Base-by-base conservation (phyloP, 2,113 vertebrate genomes). In the Periophthalmodon schlosseri region DNA sequence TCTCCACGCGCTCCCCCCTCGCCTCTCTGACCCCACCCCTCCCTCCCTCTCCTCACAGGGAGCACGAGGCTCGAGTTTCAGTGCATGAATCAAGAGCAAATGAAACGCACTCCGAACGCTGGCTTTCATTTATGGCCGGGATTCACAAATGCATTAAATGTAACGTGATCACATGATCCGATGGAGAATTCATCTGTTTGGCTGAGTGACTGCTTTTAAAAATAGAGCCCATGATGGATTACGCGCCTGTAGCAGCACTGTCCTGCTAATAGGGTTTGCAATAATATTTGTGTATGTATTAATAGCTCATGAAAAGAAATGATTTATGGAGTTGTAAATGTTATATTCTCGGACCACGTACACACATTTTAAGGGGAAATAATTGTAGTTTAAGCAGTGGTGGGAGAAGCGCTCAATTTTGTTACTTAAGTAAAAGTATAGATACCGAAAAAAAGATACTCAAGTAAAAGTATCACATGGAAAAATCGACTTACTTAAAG, bases 51-150 rank as follows among this genome's bases (percentile, higher is more conserved):
- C 93, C 95, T 93, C 95, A 91, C 84, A 58, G 92, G 95, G 95
- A 96, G 95, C 94, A 95, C 95, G 95, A 76, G 94, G 93, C 88
- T 96, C 95, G 95, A 95, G 95, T 97, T 96, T 94, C 94, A 94
- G 92, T 90, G 80, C 93, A 95, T 95, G 95, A 96, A 98, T 97
- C 95, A 96, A 95, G 44, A 1, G 91, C 92, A 97, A 96, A 96
- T 95, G 93, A 96, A 97, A 96, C 95, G 95, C 95, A 93, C 95
- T 95, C 90, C 95, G 96, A 95, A 96, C 93, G 84, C 94, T 94
- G 94, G 92, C 96, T 96, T 96, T 96, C 96, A 98, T 97, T 96
- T 95, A 96, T 95, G 93, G 92, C 91, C 91, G 90, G 95, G 94
- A 95, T 94, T 95, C 88, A 93, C 91, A 95, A 94, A 95, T 94